Evolutionary conservation across 2,113 vertebrate genomes (phyloP).

Genomic region (Megaptera novaeangliae): DNA sequence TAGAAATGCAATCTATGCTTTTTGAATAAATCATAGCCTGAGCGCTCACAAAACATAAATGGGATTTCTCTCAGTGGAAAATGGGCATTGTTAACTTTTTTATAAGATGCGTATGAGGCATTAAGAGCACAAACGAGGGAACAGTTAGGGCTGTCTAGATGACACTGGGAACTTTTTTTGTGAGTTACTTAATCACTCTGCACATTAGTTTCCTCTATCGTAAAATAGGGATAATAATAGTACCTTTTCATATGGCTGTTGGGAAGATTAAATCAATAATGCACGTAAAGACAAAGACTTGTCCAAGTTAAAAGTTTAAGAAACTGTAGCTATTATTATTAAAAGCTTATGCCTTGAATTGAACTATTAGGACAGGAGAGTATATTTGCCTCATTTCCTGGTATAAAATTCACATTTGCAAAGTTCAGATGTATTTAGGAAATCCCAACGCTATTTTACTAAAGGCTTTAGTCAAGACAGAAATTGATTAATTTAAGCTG

Average conservation of each 20-base stretch:
- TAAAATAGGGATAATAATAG: not conserved
- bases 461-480: not conserved
- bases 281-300: not conserved
- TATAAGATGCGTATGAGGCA: not conserved
- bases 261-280: not conserved
- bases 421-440: not conserved
- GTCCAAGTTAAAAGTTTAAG: not conserved
- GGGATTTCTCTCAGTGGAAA: not conserved
- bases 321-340: constrained; percentile 1
- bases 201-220: not conserved
- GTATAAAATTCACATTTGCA: not conserved
- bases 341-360: not conserved
- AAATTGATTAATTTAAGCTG: constrained; percentile 41
- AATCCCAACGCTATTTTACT: constrained; percentile 11
- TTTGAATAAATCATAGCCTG: not conserved
- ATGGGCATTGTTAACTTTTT: not conserved
- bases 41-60: not conserved
- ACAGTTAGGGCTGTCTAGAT: not conserved
- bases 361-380: not conserved
- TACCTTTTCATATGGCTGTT: not conserved
- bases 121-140: not conserved
- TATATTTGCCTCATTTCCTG: not conserved
- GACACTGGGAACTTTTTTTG: not conserved
- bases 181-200: not conserved
- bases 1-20: not conserved